Base-by-base conservation (phyloP, 2,797 vertebrate genomes). In the Dallia pectoralis region DNA sequence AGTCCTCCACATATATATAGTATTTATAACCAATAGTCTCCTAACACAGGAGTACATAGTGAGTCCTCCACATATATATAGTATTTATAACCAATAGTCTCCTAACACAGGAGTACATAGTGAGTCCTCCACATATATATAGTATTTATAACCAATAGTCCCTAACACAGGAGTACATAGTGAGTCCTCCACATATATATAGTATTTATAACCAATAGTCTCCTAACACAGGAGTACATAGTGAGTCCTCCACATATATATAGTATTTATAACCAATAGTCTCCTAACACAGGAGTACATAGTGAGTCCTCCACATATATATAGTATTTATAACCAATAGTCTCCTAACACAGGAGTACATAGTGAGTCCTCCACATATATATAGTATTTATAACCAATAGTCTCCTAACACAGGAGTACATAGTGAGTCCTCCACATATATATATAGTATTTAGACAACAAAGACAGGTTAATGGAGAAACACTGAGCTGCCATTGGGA, bases 61-160 rank as follows among this genome's bases (percentile, higher is more conserved):
- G 86, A 85, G 81, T 76, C 83, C 86, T 81, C 84, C 82, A 81
- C 86, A 88, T 87, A n/a, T n/a, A 87, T 86, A 89, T 81, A 88
- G 87, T 88, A 88, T 91, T 90, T 88, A 91, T n/a, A 92, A 89
- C 87, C 87, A 90, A 93, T 83, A 90, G 86, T 86, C 87, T 89
- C 85, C 78, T 79, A 86, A 81, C 85, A 80, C 82, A 65, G 80
- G 90, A 85, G 51, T 70, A 69, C 44, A n/a, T 59, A 59, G 48
- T 83, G 86, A 85, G 81, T 76, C 83, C 86, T 81, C 84, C 82
- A 81, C 86, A 88, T 87, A n/a, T n/a, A 87, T 86, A 89, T 81
- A 88, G 87, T 88, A 88, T 91, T 90, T 88, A 91, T n/a, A 92
- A 89, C 87, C 87, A 90, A 93, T 83, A 90, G 86, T 86, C 87